Percentiles rank a stretch among this genome's conserved stretches.
Conservation (phyloP, 2,113 vertebrate species). For the Cairina moschata region DNA sequence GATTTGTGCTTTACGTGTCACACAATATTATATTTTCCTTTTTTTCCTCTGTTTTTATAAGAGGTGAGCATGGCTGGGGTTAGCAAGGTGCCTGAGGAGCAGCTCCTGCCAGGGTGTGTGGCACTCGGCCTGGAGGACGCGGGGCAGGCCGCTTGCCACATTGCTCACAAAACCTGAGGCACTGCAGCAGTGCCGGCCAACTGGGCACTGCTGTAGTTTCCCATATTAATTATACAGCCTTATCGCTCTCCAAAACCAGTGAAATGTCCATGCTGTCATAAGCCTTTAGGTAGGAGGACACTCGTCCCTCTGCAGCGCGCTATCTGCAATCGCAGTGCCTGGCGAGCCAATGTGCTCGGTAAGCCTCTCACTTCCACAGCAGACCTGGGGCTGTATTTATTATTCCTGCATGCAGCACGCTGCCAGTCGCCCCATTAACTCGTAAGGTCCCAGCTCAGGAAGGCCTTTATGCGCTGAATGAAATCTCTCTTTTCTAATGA, state of each 20-base stretch:
- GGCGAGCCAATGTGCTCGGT: neutral
- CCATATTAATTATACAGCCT: slow-evolving; percentile 11
- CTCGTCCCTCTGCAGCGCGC: neutral
- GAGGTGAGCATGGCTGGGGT: neutral
- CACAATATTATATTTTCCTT: neutral
- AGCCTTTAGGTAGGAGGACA: neutral
- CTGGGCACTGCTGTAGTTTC: neutral
- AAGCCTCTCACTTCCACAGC: neutral
- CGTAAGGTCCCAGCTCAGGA: neutral
- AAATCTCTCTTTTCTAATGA: neutral
- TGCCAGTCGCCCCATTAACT: neutral
- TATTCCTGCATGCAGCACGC: neutral
- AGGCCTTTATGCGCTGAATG: neutral
- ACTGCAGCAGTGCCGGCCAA: neutral
- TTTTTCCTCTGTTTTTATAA: neutral
- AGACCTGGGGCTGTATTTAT: neutral
- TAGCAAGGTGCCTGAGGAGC: neutral
- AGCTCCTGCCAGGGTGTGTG: neutral
- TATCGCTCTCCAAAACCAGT: slow-evolving; percentile 14
- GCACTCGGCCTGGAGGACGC: neutral
- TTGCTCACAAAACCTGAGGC: slow-evolving; percentile 5
- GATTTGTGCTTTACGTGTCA: neutral
- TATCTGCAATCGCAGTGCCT: neutral
- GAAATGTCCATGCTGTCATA: neutral
- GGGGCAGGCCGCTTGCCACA: neutral